Conservation (phyloP, 2,888 invertebrate species). For the Meandrusa payeni region DNA sequence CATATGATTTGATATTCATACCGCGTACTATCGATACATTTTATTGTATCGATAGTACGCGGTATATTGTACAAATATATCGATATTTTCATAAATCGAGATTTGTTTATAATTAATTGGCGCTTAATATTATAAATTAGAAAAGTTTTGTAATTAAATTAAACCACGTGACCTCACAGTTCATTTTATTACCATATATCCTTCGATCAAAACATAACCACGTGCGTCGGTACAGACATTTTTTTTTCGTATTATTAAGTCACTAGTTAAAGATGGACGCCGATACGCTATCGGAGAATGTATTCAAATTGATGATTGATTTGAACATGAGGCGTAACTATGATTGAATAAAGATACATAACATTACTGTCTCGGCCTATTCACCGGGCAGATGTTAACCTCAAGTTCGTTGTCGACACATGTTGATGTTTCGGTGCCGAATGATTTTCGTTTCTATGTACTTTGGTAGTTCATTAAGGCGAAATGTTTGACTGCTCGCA, state of each 20-base stretch:
- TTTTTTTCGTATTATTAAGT: slow-evolving; percentile 54
- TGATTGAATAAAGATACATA: slow-evolving; percentile 79
- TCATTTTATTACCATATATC: slow-evolving; percentile 25
- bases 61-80: too few species aligned
- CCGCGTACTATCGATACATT: too few species aligned
- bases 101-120: too few species aligned
- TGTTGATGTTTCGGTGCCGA: slow-evolving; percentile 18
- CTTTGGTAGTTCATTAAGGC: slow-evolving; percentile 22
- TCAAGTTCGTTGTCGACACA: slow-evolving; percentile 56
- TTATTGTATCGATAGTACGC: too few species aligned
- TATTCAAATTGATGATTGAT: slow-evolving; percentile 80
- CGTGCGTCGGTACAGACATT: slow-evolving; percentile 27
- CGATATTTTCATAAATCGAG: too few species aligned
- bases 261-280: slow-evolving; percentile 40
- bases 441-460: slow-evolving; percentile 10
- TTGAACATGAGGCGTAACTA: slow-evolving; percentile 57
- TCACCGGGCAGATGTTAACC: slow-evolving; percentile 56
- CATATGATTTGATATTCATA: too few species aligned
- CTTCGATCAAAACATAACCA: slow-evolving; percentile 25
- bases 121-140: too few species aligned
- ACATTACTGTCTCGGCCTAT: slow-evolving; percentile 63
- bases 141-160: too few species aligned
- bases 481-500: slow-evolving; percentile 4
- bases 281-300: slow-evolving; percentile 53
- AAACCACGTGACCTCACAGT: slow-evolving; percentile 14